Base-by-base conservation (phyloP, 2,888 invertebrate species). In the Cryptus armator region DNA sequence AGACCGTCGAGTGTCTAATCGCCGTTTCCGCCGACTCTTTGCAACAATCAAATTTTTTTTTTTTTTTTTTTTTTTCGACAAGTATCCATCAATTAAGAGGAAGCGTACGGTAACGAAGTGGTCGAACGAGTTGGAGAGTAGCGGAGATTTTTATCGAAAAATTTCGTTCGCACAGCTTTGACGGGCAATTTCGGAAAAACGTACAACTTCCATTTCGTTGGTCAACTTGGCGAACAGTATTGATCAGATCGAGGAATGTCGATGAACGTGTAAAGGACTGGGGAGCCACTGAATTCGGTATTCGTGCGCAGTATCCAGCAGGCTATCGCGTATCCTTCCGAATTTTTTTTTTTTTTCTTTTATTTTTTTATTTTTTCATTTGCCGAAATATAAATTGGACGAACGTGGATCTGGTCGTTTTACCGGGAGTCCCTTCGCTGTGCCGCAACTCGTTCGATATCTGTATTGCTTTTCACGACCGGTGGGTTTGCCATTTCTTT, bases 321-420 rank as follows among this genome's bases (percentile, higher is more conserved):
- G 56, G 24, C 44, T 48, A 48, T 44, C 29, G 29, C 43, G 67
- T 48, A n/a, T 64, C 7, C 46, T 12, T 46, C 37, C 24, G 53
- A 7, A 32, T n/a, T 43, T 64, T 64, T 75, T 19, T 64, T 75
- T 19, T 53, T 16, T 53, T 53, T 67, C 32, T 67, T 12, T 37
- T n/a, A 5, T 16, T 6, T 67, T 67, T 67, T 37, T 10, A 12
- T 66, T 66, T 53, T 19, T 24, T 12, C 56, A 56, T 56, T 78
- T 16, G 3, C 16, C 9, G 53, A 68, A 68, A 75, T 70, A 78
- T 81, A 83, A 82, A 81, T 72, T 74, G 77, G 67, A 85, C 83
- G 71, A 81, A 86, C 81, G 78, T 37, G 81, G 44, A 74, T 77
- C 66, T 80, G 64, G 77, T 77, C 78, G 85, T 77, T 81, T 83